Evolutionary conservation across 2,888 invertebrate species (phyloP), one percentile per base, ranked within the genome.

Genomic region (Mimumesa dahlbomi): DNA sequence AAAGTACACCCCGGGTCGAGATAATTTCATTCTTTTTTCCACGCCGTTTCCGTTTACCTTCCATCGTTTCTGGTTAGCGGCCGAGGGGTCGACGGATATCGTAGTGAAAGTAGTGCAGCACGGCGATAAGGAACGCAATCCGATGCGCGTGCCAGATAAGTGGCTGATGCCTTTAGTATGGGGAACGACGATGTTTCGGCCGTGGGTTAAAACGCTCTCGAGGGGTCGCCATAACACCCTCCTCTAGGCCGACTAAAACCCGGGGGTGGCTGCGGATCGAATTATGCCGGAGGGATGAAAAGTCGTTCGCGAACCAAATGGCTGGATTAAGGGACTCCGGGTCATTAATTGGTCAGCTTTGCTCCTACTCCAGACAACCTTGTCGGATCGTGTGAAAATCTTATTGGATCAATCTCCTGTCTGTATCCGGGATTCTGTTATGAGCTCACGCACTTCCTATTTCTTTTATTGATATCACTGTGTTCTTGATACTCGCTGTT

Each of bases 81-180:
- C 18, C n/a, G 56, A 57, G 57, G 72, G 61, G 59, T 29, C 18
- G 53, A 63, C 53, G 63, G 58, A 61, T 79, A 73, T 79, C 71
- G 67, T 65, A 81, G 86, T 84, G 87, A 89, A 89, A 88, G 89
- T 88, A 87, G 87, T 87, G 89, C 88, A 87, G 83, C 82, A 74
- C 71, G 63, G 84, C 87, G 89, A 89, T 89, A 89, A 89, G 89
- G 82, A 84, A 87, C 88, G 87, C 88, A 89, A 89, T 89, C 88
- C 89, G 89, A 89, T 89, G 89, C 89, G 89, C 89, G 89, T 89
- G 89, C 89, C 89, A 89, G 89, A 89, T 89, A 89, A 89, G 87
- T 87, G 83, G 85, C 84, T 85, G 88, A 88, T 88, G 88, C 87
- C 85, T 87, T 83, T 77, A 81, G 80, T 73, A 75, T 64, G 75